Evolutionary conservation across 1,140 invertebrate species (phyloP).

Genomic region (Calliopsis andreniformis): DNA sequence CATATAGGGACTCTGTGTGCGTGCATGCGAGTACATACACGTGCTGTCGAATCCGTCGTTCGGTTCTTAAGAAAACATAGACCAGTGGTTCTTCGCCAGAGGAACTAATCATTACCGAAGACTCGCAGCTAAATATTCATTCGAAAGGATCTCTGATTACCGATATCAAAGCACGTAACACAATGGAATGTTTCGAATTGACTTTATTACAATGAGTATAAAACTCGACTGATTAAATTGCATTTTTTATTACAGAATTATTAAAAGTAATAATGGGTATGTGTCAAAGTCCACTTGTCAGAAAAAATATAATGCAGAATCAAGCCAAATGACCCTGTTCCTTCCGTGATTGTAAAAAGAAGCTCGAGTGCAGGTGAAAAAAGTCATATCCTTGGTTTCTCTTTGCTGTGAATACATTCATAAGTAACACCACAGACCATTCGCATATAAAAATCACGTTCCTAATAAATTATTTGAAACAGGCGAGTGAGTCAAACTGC

Average conservation of each 20-base stretch:
- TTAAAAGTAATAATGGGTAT: too few relatives aligned
- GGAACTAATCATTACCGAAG: neutral
- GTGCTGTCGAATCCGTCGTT: conserved; percentile 11
- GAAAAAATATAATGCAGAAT: neutral
- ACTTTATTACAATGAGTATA: too few relatives aligned
- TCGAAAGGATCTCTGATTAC: too few relatives aligned
- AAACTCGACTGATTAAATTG: too few relatives aligned
- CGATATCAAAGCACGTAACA: too few relatives aligned
- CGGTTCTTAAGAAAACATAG: conserved; percentile 20
- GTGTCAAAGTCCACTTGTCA: neutral
- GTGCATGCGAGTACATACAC: neutral
- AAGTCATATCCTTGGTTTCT: conserved; percentile 14
- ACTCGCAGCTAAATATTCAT: too few relatives aligned
- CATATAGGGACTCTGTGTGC: neutral
- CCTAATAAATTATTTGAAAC: conserved; percentile 20
- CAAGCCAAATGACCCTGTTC: neutral
- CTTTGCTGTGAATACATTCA: neutral
- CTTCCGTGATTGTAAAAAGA: conserved; percentile 4
- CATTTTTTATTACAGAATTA: neutral
- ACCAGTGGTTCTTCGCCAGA: conserved; percentile 6
- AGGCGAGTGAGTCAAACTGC: neutral
- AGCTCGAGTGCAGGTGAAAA: neutral
- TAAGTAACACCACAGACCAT: neutral
- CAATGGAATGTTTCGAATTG: too few relatives aligned
- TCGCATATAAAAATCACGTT: conserved; percentile 23